These are phyloP conservation scores for Metaphire vulgaris DNA, from an alignment of 1,140 invertebrate genomes.

Conservation along the genomic window DNA sequence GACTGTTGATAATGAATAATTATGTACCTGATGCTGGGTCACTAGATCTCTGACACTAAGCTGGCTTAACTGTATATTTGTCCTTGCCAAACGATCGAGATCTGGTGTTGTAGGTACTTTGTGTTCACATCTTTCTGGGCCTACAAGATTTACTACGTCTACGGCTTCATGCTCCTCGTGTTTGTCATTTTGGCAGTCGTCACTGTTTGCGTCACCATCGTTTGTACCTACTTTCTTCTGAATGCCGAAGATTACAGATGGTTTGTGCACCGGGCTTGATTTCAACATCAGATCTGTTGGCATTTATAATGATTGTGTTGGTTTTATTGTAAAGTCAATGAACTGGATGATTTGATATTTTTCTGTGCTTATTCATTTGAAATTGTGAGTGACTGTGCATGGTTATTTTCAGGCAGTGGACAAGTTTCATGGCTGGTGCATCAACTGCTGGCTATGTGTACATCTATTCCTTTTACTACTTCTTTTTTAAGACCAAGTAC, in stretches of 20 bases:
- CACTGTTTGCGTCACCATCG: slow-evolving; percentile 97
- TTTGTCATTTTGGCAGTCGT: slow-evolving; percentile 94
- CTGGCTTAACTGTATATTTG: too few species aligned
- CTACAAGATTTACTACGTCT: slow-evolving; percentile 99
- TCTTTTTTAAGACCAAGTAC: slow-evolving; percentile 99
- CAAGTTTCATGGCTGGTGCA: slow-evolving; percentile 90
- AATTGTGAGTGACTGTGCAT: too few species aligned
- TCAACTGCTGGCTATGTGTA: slow-evolving; percentile 96
- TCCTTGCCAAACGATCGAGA: too few species aligned
- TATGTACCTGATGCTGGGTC: too few species aligned
- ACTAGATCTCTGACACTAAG: too few species aligned
- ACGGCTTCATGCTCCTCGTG: slow-evolving; percentile 98
- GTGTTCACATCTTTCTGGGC: slow-evolving; percentile 99
- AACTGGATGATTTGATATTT: too few species aligned
- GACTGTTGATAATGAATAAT: too few species aligned
- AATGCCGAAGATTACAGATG: slow-evolving; percentile 99
- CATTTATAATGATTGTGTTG: too few species aligned
- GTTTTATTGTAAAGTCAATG: too few species aligned
- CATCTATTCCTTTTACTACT: slow-evolving; percentile 98
- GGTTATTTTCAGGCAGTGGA: slow-evolving; percentile 99
- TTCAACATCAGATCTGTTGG: too few species aligned
- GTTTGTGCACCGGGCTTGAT: slow-evolving; percentile 56
- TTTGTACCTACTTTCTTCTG: slow-evolving; percentile 98
- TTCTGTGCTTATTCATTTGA: too few species aligned
- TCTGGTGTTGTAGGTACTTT: slow-evolving; percentile 85